Conservation (phyloP, 2,888 invertebrate species). For the Mamestra brassicae region DNA sequence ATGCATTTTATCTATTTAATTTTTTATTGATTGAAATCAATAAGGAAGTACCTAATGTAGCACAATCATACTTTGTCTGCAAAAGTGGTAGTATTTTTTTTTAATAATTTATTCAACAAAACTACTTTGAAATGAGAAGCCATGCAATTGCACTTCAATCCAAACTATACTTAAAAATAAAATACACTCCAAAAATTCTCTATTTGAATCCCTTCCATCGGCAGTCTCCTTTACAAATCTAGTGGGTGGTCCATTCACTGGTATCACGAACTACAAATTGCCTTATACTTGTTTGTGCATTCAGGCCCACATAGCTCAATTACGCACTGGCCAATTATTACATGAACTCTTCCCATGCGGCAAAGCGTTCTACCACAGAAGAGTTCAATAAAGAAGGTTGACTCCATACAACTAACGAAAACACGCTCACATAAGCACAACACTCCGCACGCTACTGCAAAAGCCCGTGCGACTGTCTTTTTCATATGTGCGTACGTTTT, state of each 20-base stretch:
- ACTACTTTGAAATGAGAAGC: background rate
- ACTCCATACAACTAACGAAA: background rate
- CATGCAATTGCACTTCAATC: background rate
- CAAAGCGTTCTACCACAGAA: constrained; percentile 33
- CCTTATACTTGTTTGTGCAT: constrained; percentile 76
- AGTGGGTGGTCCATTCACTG: constrained; percentile 79
- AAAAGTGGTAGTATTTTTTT: background rate
- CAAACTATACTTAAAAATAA: background rate
- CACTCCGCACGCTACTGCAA: background rate
- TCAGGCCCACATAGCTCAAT: constrained; percentile 80
- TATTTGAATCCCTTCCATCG: constrained; percentile 26
- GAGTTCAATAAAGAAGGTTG: background rate
- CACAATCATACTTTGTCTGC: too few relatives aligned
- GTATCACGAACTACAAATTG: constrained; percentile 80
- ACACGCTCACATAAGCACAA: background rate
- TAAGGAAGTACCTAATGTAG: too few relatives aligned
- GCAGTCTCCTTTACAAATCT: constrained; percentile 62
- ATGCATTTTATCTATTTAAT: too few relatives aligned
- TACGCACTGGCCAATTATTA: constrained; percentile 81
- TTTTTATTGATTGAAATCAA: too few relatives aligned
- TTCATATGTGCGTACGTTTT: background rate
- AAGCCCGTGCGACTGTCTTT: too few relatives aligned
- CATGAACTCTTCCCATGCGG: constrained; percentile 79
- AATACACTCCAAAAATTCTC: constrained; percentile 2
- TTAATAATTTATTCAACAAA: background rate